Percentiles rank a stretch among this genome's conserved stretches.
These are phyloP conservation scores for Phalloptychus januarius DNA, from an alignment of 2,797 vertebrate genomes.

Conservation along the genomic window DNA sequence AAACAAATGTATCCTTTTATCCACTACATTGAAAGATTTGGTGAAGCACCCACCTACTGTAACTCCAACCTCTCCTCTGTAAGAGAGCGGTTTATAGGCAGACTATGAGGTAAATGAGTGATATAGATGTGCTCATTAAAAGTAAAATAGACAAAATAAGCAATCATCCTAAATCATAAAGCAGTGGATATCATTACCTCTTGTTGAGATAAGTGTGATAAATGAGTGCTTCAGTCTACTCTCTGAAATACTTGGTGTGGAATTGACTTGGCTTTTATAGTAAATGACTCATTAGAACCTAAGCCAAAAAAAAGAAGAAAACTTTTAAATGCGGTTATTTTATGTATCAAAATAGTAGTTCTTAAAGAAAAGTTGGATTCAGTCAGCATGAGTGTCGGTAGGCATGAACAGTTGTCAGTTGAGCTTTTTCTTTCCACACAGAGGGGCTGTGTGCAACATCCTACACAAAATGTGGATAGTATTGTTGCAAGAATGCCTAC, in stretches of 20 bases:
- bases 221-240: not conserved
- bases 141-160: not conserved
- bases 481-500: not conserved
- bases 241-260: not conserved
- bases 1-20: not conserved
- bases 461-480: not conserved
- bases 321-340: not conserved
- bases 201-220: not conserved
- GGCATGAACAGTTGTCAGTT: not conserved
- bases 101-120: not conserved
- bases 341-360: not conserved
- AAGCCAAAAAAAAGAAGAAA: not conserved
- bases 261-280: not conserved
- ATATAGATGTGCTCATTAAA: not conserved
- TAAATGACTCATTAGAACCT: not conserved
- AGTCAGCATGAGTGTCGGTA: not conserved
- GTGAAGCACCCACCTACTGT: not conserved
- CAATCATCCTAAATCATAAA: not conserved
- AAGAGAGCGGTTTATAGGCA: not conserved
- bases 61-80: not conserved
- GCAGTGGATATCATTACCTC: not conserved
- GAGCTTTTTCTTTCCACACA: not conserved
- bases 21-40: not conserved
- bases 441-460: too few species aligned
- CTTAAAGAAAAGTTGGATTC: not conserved